Evolutionary conservation across 92 coral and sea anemone genomes (phyloP).

Genomic region (Parazoanthus swiftii): DNA sequence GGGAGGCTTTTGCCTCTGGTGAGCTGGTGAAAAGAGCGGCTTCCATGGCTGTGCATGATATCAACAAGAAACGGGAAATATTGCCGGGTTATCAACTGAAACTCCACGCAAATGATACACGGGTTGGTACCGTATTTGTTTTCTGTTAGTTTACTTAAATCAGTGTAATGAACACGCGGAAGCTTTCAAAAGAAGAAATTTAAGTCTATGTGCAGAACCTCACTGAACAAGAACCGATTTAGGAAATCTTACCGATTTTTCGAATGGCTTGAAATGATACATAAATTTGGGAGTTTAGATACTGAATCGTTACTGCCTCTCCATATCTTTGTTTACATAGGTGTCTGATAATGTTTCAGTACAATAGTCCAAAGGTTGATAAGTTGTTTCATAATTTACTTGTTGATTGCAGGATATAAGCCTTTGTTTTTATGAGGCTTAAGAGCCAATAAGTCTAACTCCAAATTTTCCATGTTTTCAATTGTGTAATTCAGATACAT

Average conservation of each 20-base stretch:
- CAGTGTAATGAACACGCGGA: neutral
- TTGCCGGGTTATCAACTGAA: constrained; percentile 53
- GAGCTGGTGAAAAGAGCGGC: constrained; percentile 44
- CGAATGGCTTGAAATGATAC: neutral
- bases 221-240: neutral
- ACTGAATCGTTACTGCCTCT: neutral
- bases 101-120: constrained; percentile 60
- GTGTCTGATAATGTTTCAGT: neutral
- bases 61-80: constrained; percentile 42
- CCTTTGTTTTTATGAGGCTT: too few relatives aligned
- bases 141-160: neutral
- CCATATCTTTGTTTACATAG: neutral
- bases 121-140: constrained; percentile 42
- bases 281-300: neutral
- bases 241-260: too few relatives aligned
- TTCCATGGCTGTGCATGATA: constrained; percentile 55
- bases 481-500: too few relatives aligned
- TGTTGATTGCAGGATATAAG: too few relatives aligned
- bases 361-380: neutral
- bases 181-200: neutral
- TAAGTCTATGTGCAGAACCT: too few relatives aligned
- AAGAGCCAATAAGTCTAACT: too few relatives aligned
- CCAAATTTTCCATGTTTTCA: too few relatives aligned
- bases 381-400: neutral
- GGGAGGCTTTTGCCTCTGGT: constrained; percentile 23